phyloP scores from a whole-genome alignment of 64 coral and sea anemone species.

The Anthopleura sola region DNA sequence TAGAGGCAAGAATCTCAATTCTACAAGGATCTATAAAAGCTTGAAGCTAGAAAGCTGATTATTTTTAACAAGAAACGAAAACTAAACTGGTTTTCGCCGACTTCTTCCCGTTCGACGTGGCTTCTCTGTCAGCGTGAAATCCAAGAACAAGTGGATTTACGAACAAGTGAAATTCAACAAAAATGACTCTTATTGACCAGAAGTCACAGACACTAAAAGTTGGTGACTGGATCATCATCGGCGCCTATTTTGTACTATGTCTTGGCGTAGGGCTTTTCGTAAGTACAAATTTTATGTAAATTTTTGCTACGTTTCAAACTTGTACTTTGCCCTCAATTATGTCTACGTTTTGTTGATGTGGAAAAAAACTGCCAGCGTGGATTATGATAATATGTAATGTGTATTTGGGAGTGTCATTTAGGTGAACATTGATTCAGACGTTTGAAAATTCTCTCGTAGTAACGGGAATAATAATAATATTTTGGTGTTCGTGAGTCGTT shows the following conservation, averaged over 20 bases:
- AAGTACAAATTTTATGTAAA: constrained; percentile 22
- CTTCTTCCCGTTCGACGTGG: neutral
- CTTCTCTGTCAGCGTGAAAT: neutral
- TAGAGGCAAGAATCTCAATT: neutral
- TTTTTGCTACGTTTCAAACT: neutral
- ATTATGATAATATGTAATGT: neutral
- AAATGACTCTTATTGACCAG: constrained; percentile 41
- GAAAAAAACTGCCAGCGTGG: neutral
- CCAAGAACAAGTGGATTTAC: neutral
- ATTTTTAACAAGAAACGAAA: neutral
- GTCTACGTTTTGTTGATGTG: neutral
- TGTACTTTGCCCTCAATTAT: constrained; percentile 10
- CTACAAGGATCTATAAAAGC: neutral
- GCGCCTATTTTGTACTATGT: constrained; percentile 65
- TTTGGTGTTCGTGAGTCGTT: too few relatives aligned
- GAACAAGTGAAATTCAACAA: neutral
- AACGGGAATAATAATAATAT: neutral
- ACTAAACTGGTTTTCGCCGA: neutral
- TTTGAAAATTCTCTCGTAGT: neutral
- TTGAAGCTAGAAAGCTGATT: neutral
- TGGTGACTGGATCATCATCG: constrained; percentile 74
- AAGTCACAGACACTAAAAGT: constrained; percentile 32
- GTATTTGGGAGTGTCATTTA: neutral
- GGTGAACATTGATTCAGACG: neutral
- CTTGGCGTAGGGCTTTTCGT: constrained; percentile 71